A percentile compares a stretch with the other conserved stretches of the same genome.
Conservation (phyloP, 1,140 invertebrate genomes). For the Trachymyrmex cornetzi region DNA sequence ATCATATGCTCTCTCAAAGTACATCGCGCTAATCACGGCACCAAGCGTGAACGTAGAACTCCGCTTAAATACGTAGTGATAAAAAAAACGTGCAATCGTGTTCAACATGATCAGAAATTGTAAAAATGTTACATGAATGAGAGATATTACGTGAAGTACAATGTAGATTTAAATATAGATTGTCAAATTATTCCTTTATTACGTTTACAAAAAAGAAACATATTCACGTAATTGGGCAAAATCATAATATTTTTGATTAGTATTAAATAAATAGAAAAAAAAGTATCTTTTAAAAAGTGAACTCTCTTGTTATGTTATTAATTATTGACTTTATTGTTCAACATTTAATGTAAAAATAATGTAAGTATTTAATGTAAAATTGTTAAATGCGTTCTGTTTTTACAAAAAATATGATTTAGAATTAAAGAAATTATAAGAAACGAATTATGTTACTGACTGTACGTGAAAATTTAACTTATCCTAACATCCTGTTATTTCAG, state of each 20-base stretch:
- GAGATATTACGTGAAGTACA: conserved; percentile 14
- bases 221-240: not conserved
- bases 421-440: not conserved
- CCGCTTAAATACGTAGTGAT: conserved; percentile 64
- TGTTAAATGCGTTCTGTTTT: not conserved
- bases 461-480: not conserved
- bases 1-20: conserved; percentile 70
- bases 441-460: not conserved
- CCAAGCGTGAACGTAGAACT: conserved; percentile 63
- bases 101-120: conserved; percentile 4
- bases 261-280: not conserved
- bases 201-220: too few species aligned
- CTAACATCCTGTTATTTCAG: not conserved
- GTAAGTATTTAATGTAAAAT: too few species aligned
- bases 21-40: conserved; percentile 44
- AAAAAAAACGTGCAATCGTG: conserved; percentile 61
- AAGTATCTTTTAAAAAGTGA: not conserved
- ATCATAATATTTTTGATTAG: not conserved
- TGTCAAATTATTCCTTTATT: conserved; percentile 21
- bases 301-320: not conserved
- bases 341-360: too few species aligned
- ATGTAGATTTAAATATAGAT: not conserved
- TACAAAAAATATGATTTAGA: not conserved
- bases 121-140: too few species aligned
- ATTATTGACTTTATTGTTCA: not conserved